Percentiles rank a stretch among this genome's conserved stretches.
Conservation (phyloP, 2,797 vertebrate species). For the Poeciliopsis turneri region DNA sequence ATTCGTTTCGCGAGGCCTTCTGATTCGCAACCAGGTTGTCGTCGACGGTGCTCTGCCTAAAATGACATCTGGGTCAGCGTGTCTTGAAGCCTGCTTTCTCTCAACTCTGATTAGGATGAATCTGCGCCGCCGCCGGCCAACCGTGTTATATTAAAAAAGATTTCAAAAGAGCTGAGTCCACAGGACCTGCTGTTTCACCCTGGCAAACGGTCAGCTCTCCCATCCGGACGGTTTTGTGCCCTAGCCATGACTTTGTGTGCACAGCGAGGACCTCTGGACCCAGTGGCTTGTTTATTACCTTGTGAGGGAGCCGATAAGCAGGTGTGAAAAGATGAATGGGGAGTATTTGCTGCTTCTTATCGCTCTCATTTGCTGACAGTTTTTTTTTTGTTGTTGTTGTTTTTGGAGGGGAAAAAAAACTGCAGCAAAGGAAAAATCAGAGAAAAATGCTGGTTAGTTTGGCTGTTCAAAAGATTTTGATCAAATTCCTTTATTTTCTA, state of each 20-base stretch:
- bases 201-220: constrained; percentile 34
- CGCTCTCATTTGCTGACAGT: neutral
- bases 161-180: constrained; percentile 27
- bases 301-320: constrained; percentile 47
- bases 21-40: neutral
- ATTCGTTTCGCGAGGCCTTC: neutral
- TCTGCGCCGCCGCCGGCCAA: neutral
- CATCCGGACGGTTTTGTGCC: constrained; percentile 51
- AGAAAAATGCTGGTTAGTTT: neutral
- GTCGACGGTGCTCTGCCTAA: neutral
- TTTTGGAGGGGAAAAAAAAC: neutral
- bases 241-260: constrained; percentile 74
- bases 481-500: neutral
- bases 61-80: neutral
- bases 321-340: constrained; percentile 55
- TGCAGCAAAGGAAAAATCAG: neutral
- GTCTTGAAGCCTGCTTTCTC: neutral
- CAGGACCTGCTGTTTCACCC: constrained; percentile 36
- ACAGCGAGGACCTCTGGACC: constrained; percentile 49
- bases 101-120: constrained; percentile 6
- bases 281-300: constrained; percentile 49
- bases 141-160: constrained; percentile 20
- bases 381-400: neutral
- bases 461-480: neutral
- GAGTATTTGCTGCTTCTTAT: neutral